Evolutionary conservation across 2,797 vertebrate genomes (phyloP).

Genomic region (Lepidocolaptes lacrymiger): DNA sequence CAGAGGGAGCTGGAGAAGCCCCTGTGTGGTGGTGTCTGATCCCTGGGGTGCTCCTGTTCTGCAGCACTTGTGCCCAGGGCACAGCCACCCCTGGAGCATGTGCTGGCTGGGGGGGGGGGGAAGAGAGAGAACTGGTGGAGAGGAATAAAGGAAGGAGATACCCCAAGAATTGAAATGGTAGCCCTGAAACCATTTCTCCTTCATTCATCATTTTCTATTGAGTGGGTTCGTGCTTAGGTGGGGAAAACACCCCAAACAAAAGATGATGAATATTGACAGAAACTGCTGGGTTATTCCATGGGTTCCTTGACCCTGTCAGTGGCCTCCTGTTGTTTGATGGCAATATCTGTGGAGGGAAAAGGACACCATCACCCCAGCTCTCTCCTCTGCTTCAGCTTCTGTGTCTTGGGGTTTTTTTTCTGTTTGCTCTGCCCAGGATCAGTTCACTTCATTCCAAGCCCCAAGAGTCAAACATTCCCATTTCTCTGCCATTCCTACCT

Average conservation of each 20-base stretch:
- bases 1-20: neutral
- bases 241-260: neutral
- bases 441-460: neutral
- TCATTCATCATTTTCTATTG: rapidly evolving
- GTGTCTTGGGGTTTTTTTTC: neutral
- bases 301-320: neutral
- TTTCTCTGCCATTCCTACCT: neutral
- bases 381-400: neutral
- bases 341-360: neutral
- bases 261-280: neutral
- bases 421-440: neutral
- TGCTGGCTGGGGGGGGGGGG: neutral
- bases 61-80: too few species aligned
- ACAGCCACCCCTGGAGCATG: too few species aligned
- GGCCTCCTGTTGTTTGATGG: neutral
- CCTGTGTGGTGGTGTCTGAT: rapidly evolving
- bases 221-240: neutral
- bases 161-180: neutral
- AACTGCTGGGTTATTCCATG: neutral
- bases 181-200: neutral
- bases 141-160: neutral
- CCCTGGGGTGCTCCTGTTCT: rapidly evolving
- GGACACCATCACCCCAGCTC: neutral
- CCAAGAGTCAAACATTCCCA: neutral
- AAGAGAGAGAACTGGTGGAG: neutral